Percentiles rank a stretch among this genome's conserved stretches.
Conservation (phyloP, 2,113 vertebrate genomes). For the Tetraodon nigroviridis region DNA sequence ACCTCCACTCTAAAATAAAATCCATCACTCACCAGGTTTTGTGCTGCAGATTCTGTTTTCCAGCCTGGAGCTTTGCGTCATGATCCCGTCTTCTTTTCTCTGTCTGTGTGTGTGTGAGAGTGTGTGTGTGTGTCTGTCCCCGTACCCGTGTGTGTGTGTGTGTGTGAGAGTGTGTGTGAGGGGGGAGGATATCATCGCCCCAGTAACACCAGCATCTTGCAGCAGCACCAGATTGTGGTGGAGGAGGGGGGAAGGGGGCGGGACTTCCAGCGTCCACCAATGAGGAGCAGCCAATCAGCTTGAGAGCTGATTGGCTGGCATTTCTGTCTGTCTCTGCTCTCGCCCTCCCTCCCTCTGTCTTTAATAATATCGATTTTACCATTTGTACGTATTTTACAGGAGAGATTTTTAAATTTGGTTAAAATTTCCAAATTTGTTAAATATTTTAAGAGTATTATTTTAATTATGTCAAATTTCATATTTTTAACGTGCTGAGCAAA, state of each 20-base stretch:
- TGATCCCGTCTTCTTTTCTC: constrained; percentile 38
- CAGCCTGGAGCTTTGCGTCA: constrained; percentile 55
- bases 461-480: too few relatives aligned
- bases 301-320: constrained; percentile 28
- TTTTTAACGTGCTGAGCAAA: too few relatives aligned
- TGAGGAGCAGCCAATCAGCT: background rate
- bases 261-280: constrained; percentile 1
- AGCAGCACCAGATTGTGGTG: constrained; percentile 42
- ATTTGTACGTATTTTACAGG: background rate
- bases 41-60: constrained; percentile 25
- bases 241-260: background rate
- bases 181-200: constrained; percentile 56
- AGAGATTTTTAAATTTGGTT: background rate
- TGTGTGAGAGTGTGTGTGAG: constrained; percentile 7
- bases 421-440: too few relatives aligned
- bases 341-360: background rate
- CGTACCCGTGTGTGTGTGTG: constrained; percentile 3
- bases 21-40: constrained; percentile 45
- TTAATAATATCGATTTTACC: too few relatives aligned
- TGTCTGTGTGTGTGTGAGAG: constrained; percentile 15
- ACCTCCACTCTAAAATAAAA: background rate
- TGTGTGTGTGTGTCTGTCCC: constrained; percentile 15
- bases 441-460: too few relatives aligned
- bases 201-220: constrained; percentile 63
- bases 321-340: constrained; percentile 13